A percentile compares a stretch with the other conserved stretches of the same genome.
Conservation (phyloP, 1,140 invertebrate genomes). For the Drosophila saltans region DNA sequence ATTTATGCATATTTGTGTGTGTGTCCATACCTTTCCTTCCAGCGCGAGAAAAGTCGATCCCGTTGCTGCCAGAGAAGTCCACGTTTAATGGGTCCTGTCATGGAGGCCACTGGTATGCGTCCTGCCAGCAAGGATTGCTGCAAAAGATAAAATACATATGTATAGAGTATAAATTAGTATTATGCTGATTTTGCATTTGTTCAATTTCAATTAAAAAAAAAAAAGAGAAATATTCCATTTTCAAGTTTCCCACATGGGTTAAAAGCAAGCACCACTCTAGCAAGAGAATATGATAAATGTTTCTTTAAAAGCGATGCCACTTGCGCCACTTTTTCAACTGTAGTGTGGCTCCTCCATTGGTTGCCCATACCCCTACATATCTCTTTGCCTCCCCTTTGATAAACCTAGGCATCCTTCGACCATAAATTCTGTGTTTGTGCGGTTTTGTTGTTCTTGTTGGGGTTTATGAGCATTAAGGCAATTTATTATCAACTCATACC, state of each 20-base stretch:
- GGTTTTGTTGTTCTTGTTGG: conserved; percentile 61
- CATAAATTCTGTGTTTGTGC: conserved; percentile 68
- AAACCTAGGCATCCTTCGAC: conserved; percentile 38
- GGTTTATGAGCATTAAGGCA: conserved; percentile 60
- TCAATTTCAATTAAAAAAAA: conserved; percentile 47
- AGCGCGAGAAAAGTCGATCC: conserved; percentile 87
- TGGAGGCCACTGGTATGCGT: conserved; percentile 80
- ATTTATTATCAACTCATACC: conserved; percentile 66
- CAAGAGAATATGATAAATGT: conserved; percentile 70
- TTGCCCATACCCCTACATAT: too few relatives aligned
- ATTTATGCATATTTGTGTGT: conserved; percentile 29
- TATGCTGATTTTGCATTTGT: conserved; percentile 67
- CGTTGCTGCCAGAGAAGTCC: conserved; percentile 88
- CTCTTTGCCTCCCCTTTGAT: conserved; percentile 3
- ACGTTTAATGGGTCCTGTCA: conserved; percentile 85
- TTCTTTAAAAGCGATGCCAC: conserved; percentile 71
- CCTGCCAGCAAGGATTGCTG: conserved; percentile 84
- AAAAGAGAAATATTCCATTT: conserved; percentile 24
- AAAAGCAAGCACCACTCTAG: conserved; percentile 58
- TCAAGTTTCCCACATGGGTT: conserved; percentile 66
- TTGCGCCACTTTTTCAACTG: conserved; percentile 56
- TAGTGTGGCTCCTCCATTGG: not conserved
- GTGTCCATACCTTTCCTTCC: conserved; percentile 86
- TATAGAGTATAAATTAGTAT: conserved; percentile 40
- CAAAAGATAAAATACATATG: conserved; percentile 30